Evolutionary conservation across 2,888 invertebrate species (phyloP), one percentile per base, ranked within the genome.

Genomic region (Acrobasis repandana): DNA sequence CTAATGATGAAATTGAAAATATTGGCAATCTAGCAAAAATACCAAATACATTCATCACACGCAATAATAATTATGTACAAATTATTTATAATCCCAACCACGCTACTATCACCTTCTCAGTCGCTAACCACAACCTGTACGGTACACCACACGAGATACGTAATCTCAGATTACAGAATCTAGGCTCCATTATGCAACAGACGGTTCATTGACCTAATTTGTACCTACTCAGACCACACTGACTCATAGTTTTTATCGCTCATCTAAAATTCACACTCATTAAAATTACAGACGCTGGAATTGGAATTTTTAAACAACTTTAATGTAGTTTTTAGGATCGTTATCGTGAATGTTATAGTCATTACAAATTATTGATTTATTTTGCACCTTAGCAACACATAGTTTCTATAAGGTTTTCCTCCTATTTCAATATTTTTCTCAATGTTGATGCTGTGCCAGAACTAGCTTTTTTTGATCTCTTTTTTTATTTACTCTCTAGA

Each of bases 151-250:
- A 36, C n/a, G 10, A 47, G 34, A 58, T 43, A 71, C 65, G 73
- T 78, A 74, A 81, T 78, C 73, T 73, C 68, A 78, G 76, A 76
- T 71, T 70, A 72, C 66, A 63, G 57, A 51, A 64, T 67, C 69
- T 74, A 70, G 72, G 65, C 68, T 67, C 70, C 69, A 77, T 85
- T 84, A 83, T 80, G 85, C 75, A 86, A 86, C 75, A 67, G 73
- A 63, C 75, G 72, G 86, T 85, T 86, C 86, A 77, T 74, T 72
- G 86, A 67, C 85, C 86, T 73, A 86, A 82, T 87, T 86, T 70
- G 77, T 79, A 67, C 72, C 73, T 75, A 70, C 72, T 67, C 61
- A 56, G 60, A 63, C 65, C 63, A 58, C 61, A 61, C 28, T 60
- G 59, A 59, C 15, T 61, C 56, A 61, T 56, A 36, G 46, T 50